phyloP scores from a whole-genome alignment of 1,140 invertebrate genomes.

The Cydia strobilella region DNA sequence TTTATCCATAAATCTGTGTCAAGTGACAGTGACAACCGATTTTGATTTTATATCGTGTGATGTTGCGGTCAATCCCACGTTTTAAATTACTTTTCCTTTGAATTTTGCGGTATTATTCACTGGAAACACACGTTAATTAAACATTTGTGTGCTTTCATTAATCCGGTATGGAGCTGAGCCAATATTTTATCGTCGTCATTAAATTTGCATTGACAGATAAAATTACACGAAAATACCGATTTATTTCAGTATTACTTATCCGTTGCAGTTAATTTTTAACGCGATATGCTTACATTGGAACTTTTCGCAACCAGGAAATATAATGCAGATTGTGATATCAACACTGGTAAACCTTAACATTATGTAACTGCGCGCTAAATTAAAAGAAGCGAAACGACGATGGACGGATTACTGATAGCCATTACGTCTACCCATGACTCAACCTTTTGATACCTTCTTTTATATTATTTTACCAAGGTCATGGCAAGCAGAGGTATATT shows the following conservation, averaged over 20 bases:
- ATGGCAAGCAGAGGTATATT: too few species aligned
- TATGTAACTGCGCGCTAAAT: too few species aligned
- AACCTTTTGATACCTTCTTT: too few species aligned
- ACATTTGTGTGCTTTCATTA: constrained; percentile 40
- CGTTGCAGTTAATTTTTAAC: constrained; percentile 3
- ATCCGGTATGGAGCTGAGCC: constrained; percentile 20
- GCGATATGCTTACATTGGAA: background rate
- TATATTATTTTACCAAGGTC: too few species aligned
- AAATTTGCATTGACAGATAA: constrained; percentile 28
- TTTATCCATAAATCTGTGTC: too few species aligned
- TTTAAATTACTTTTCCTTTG: background rate
- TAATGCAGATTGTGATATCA: too few species aligned
- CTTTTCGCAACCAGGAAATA: too few species aligned
- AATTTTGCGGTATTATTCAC: background rate
- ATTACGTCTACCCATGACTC: too few species aligned
- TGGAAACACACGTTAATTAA: constrained; percentile 42
- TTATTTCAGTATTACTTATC: background rate
- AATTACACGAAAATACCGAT: constrained; percentile 3
- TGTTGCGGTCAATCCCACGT: background rate
- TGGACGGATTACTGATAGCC: too few species aligned
- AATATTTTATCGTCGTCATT: constrained; percentile 28
- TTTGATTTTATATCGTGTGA: too few species aligned
- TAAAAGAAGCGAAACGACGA: too few species aligned
- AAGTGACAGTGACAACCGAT: background rate
- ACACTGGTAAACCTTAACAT: too few species aligned